Evolutionary conservation across 2,888 invertebrate genomes (phyloP).

Genomic region (Stramonita haemastoma): DNA sequence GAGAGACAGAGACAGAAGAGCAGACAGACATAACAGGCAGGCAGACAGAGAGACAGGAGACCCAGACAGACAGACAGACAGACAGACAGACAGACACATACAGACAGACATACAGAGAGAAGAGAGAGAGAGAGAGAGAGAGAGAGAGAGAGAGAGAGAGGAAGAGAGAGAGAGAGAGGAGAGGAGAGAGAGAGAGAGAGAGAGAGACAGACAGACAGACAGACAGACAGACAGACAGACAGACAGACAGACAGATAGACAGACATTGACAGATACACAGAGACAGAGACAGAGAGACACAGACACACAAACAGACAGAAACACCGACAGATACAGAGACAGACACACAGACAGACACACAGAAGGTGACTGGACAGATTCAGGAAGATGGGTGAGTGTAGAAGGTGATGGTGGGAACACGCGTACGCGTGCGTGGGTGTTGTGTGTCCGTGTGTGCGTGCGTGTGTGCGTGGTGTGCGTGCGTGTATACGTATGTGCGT

Average conservation of each 20-base stretch:
- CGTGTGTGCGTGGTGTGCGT: too few relatives aligned
- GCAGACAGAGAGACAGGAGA: neutral
- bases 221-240: neutral
- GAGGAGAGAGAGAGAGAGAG: constrained; percentile 3
- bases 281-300: neutral
- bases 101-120: neutral
- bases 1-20: neutral
- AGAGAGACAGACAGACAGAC: neutral
- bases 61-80: neutral
- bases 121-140: constrained; percentile 12
- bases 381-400: too few relatives aligned
- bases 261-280: neutral
- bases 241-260: neutral
- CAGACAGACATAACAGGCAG: too few relatives aligned
- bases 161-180: constrained; percentile 11
- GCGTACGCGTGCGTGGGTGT: too few relatives aligned
- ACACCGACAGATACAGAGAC: neutral
- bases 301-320: neutral
- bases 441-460: too few relatives aligned
- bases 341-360: too few relatives aligned
- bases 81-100: neutral
- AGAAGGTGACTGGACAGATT: too few relatives aligned
- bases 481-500: too few relatives aligned
- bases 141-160: constrained; percentile 16
- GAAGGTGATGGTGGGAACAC: too few relatives aligned